Evolutionary conservation across 2,797 vertebrate species (phyloP).

Genomic region (Echiichthys vipera): DNA sequence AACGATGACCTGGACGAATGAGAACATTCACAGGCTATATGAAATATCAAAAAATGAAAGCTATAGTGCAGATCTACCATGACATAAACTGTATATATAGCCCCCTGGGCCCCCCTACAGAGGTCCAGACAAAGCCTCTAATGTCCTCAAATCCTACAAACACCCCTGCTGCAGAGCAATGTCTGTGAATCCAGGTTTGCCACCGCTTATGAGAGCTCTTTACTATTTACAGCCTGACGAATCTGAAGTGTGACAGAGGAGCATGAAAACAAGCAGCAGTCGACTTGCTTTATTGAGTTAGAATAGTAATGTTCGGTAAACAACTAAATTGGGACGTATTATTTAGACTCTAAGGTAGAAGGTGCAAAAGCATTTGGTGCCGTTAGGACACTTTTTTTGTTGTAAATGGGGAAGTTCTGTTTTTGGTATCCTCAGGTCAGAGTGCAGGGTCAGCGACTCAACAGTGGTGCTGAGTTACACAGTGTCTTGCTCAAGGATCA

Average conservation of each 20-base stretch:
- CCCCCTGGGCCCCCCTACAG: too few relatives aligned
- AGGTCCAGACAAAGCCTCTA: too few relatives aligned
- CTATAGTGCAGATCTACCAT: too few relatives aligned
- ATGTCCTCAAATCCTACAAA: too few relatives aligned
- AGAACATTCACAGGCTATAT: too few relatives aligned
- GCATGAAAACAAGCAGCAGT: conserved; percentile 11
- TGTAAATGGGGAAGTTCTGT: neutral
- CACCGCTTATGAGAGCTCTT: neutral
- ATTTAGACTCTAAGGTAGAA: rapidly evolving
- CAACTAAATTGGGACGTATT: neutral
- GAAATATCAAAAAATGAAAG: too few relatives aligned
- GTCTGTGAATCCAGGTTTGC: conserved; percentile 2
- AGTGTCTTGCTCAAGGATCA: conserved; percentile 35
- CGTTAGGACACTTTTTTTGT: too few relatives aligned
- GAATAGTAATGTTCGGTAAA: neutral
- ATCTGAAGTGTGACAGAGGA: neutral
- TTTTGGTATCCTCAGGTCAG: conserved; percentile 7
- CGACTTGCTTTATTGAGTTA: neutral
- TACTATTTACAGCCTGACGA: neutral
- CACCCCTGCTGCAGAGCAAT: too few relatives aligned
- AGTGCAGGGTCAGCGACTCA: neutral
- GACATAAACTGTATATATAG: too few relatives aligned
- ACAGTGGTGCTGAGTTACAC: neutral
- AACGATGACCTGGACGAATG: too few relatives aligned
- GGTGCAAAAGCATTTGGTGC: neutral